Evolutionary conservation across 2,113 vertebrate species (phyloP), one percentile per base, ranked within the genome.

Genomic region (Cepphus grylle): DNA sequence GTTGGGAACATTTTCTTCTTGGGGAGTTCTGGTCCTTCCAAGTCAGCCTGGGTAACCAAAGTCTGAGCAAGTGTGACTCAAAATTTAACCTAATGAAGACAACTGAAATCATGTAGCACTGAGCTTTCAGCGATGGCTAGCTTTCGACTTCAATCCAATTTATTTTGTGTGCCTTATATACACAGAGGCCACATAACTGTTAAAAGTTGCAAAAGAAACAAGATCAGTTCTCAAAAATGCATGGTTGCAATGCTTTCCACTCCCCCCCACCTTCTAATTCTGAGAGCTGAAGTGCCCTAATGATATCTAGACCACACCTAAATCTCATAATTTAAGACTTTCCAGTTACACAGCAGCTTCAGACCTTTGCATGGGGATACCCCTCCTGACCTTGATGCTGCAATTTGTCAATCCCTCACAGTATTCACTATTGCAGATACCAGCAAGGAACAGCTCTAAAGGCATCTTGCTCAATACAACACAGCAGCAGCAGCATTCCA

Each of bases 391-490:
- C 80, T 43, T 14, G 53, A 69, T 4, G 29, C 38, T 11, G 1
- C 15, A 7, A 15, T 86, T 36, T 55, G 26, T 85, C 66, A 61
- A 3, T 56, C 7, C 5, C 26, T n/a, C 14, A 4, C 9, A 3
- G 29, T 9, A 18, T 71, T 74, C 34, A 38, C 77, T 95, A 77
- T 29, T 3, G 1, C 49, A 65, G 25, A 32, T 17, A 30, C 12
- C 70, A 9, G 0, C 17, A 66, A 81, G 61, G 43, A 19, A 91
- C 84, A 71, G 81, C 34, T 25, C 66, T 27, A 50, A 66, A 82
- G 45, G 45, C 4, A 0, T 12, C 84, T 92, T 17, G 4, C 36
- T 5, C 3, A 1, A 20, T 49, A 62, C 3, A 3, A 80, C 45
- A n/a, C 38, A 71, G 62, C 30, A 4, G 45, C 92, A 93, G 82